Base-by-base conservation (phyloP, 1,140 invertebrate genomes). In the Gonatopus flavifemur region DNA sequence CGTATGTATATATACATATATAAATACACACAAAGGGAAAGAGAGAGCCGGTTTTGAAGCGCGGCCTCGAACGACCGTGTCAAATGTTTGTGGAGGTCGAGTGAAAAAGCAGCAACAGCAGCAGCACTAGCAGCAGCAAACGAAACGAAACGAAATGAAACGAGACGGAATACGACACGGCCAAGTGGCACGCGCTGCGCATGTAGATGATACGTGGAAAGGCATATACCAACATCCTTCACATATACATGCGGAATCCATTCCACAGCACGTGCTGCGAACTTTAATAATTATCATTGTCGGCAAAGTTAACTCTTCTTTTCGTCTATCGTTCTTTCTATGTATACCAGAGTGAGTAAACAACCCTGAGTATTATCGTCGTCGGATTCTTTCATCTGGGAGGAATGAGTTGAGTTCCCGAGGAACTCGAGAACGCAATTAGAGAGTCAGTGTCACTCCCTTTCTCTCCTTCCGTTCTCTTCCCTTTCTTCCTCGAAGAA, bases 361-460 rank as follows among this genome's bases (percentile, higher is more conserved):
- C 56, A 59, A 38, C 56, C 42, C 40, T 49, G 39, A 49, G 56
- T 41, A 24, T 45, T 46, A 48, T n/a, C 52, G 43, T 52, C 48
- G 48, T 51, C 44, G 52, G 30, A 44, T n/a, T n/a, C n/a, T n/a
- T n/a, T n/a, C n/a, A n/a, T n/a, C n/a, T n/a, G n/a, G n/a, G n/a
- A n/a, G n/a, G n/a, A n/a, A n/a, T n/a, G 52, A 61, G 58, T 61
- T 40, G 56, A 54, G 58, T n/a, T n/a, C n/a, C 56, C 49, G 33
- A n/a, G 56, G 52, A 59, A 62, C 59, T 53, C 56, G 60, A 59
- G 61, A 59, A 63, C 49, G 57, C 62, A 64, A 64, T 64, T 64
- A 64, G 62, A 63, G 62, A 46, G 57, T 59, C 57, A 46, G 36
- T 49, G 49, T 58, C n/a, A n/a, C n/a, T n/a, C n/a, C n/a, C n/a